Evolutionary conservation across 2,888 invertebrate species (phyloP).

Genomic region (Sceliomorpha sp.): DNA sequence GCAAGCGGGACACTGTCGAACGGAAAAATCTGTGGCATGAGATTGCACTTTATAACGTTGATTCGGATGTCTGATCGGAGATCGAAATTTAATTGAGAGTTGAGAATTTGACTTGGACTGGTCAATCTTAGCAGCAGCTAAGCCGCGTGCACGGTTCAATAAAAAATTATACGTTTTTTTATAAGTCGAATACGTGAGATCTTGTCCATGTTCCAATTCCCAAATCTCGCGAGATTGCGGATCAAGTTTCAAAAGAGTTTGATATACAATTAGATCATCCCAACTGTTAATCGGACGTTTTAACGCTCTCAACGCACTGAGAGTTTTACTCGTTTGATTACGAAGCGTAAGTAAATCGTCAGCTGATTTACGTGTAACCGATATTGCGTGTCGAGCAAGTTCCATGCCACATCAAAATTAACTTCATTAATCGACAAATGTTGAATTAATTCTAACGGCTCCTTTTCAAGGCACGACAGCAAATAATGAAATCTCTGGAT

Average conservation of each 20-base stretch:
- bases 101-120: neutral
- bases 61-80: too few species aligned
- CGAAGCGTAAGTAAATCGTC: neutral
- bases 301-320: neutral
- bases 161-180: neutral
- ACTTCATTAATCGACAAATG: neutral
- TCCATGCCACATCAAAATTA: slow-evolving; percentile 15
- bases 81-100: too few species aligned
- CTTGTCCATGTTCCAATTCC: slow-evolving; percentile 1
- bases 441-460: neutral
- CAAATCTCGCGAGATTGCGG: neutral
- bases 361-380: neutral
- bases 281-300: neutral
- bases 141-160: neutral
- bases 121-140: slow-evolving; percentile 1
- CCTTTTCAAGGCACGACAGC: neutral
- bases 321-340: neutral
- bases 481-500: slow-evolving; percentile 15
- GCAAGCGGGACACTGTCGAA: slow-evolving; percentile 7
- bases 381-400: neutral
- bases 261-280: slow-evolving; percentile 8
- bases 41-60: too few species aligned
- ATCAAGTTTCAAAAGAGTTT: neutral
- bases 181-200: neutral
- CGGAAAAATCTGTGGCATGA: too few species aligned